A percentile compares a stretch with the other conserved stretches of the same genome.
Conservation (phyloP, 2,797 vertebrate genomes). For the Natrix natrix region DNA sequence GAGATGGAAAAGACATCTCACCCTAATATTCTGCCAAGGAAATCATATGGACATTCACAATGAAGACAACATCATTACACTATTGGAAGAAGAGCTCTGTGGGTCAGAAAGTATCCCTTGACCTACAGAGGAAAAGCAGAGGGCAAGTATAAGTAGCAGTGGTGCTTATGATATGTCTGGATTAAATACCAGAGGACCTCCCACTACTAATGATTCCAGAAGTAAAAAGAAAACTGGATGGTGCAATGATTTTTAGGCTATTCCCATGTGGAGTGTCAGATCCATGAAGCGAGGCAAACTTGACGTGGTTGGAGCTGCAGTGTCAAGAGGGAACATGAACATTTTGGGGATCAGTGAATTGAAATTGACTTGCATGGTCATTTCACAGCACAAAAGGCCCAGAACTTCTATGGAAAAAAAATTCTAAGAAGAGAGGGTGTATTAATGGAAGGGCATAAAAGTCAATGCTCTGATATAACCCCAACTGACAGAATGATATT, state of each 20-base stretch:
- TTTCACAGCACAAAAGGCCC: neutral
- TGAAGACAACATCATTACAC: neutral
- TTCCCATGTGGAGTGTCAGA: neutral
- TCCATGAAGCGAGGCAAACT: neutral
- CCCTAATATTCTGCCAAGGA: neutral
- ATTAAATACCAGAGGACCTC: neutral
- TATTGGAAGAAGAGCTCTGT: neutral
- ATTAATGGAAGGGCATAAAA: neutral
- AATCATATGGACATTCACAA: neutral
- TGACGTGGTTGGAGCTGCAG: neutral
- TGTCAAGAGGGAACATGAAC: neutral
- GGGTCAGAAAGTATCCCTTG: neutral
- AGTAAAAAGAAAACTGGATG: neutral
- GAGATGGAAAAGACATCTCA: neutral
- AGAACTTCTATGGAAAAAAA: neutral
- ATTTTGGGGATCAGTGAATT: neutral
- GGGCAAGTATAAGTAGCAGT: neutral
- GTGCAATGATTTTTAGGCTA: neutral
- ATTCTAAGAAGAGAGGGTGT: neutral
- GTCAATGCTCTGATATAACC: neutral
- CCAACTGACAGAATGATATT: neutral
- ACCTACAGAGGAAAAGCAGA: neutral
- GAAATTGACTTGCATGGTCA: neutral
- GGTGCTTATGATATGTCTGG: neutral
- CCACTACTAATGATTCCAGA: neutral